These are phyloP conservation scores for Drosophila eohydei DNA, from an alignment of 2,888 invertebrate species.

Conservation along the genomic window DNA sequence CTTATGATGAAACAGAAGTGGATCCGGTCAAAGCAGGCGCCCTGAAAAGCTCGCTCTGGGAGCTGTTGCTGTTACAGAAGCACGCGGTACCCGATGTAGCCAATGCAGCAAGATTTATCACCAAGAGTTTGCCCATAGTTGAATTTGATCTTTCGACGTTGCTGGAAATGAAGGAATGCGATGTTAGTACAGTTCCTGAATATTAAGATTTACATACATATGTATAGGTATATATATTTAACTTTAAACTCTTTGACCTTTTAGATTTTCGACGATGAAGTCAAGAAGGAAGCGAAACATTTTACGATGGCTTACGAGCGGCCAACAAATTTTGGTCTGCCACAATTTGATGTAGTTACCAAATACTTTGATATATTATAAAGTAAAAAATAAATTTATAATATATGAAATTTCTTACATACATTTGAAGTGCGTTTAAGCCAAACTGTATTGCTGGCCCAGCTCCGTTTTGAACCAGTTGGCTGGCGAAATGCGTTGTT, in stretches of 20 bases:
- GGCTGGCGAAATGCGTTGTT: constrained; percentile 25
- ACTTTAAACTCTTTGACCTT: background rate
- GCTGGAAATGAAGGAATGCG: constrained; percentile 88
- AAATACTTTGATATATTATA: constrained; percentile 88
- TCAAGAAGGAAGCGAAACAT: constrained; percentile 90
- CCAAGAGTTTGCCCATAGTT: constrained; percentile 88
- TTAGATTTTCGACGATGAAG: constrained; percentile 91
- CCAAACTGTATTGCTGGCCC: constrained; percentile 30
- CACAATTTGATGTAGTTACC: constrained; percentile 88
- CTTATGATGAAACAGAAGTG: constrained; percentile 92
- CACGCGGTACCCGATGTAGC: constrained; percentile 91
- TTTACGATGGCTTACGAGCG: constrained; percentile 91
- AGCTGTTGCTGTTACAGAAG: constrained; percentile 91
- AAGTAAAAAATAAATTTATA: constrained; percentile 12
- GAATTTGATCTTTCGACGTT: constrained; percentile 89
- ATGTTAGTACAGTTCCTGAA: constrained; percentile 84
- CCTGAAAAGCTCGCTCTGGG: constrained; percentile 96
- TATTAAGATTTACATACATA: background rate
- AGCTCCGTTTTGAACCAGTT: constrained; percentile 54
- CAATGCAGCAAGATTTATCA: constrained; percentile 90
- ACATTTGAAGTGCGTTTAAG: constrained; percentile 16
- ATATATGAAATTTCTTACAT: background rate
- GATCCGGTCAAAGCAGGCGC: constrained; percentile 93
- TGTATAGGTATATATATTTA: background rate
- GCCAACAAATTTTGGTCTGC: constrained; percentile 87